Evolutionary conservation across 2,797 vertebrate genomes (phyloP), one percentile per base, ranked within the genome.

Genomic region (Molossus molossus): DNA sequence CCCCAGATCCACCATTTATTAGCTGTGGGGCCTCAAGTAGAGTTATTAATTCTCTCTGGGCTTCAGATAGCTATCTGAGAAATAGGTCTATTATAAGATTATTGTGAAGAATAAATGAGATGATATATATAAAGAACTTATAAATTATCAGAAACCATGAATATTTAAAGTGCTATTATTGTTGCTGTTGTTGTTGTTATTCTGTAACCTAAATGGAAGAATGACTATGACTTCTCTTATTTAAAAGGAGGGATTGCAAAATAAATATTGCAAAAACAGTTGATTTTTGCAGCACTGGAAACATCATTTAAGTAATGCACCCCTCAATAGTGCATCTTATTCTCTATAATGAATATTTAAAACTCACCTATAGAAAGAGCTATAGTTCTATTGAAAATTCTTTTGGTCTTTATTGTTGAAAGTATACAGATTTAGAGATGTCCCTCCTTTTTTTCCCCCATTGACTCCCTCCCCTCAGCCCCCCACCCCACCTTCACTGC

Each of bases 151-250:
- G 29, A 60, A 84, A 50, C 7, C 15, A 79, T 81, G 60, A 86
- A 69, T 82, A 57, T 25, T 72, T 25, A 45, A 48, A 80, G n/a
- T 17, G 1, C 23, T 60, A 9, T 60, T 55, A 12, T 50, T 69
- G 7, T 76, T 62, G 11, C 21, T 86, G 1, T 33, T 33, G 33
- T 27, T 86, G 4, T 21, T 91, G 6, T 70, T 55, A 40, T 62
- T 86, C 57, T 87, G 5, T 77, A 88, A 93, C 57, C 48, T 50
- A 76, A 60, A 9, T 55, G 9, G 62, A 65, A 95, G 65, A 77
- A 58, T 27, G 69, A 57, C 45, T 48, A 27, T 67, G 29, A 29
- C 37, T n/a, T 62, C 23, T 65, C 64, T 40, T 70, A 5, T 48
- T 69, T 48, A 33, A 57, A 53, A 60, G 50, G 81, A 69, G 50